phyloP scores from a whole-genome alignment of 1,140 invertebrate species.

The Drosophila asahinai region DNA sequence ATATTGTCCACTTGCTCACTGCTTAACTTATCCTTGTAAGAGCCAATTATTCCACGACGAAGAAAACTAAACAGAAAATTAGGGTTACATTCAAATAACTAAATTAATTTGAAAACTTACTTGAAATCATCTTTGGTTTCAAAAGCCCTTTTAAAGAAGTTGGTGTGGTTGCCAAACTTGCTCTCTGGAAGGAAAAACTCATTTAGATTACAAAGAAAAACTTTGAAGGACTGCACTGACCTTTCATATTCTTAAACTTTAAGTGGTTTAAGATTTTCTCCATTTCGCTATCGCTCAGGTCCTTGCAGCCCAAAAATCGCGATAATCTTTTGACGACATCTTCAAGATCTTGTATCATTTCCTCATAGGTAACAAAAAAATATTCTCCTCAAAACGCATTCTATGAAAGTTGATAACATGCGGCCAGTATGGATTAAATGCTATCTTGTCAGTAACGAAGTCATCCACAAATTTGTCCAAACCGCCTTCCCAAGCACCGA shows the following conservation, averaged over 20 bases:
- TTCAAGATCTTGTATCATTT: constrained; percentile 30
- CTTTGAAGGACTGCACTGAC: not conserved
- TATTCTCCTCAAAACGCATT: constrained; percentile 27
- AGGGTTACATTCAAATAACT: not conserved
- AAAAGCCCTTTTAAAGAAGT: not conserved
- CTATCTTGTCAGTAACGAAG: constrained; percentile 5
- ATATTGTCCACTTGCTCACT: constrained; percentile 9
- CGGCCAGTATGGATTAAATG: constrained; percentile 22
- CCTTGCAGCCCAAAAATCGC: constrained; percentile 11
- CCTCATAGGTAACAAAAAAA: constrained; percentile 47
- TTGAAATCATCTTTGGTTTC: constrained; percentile 8
- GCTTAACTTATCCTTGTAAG: constrained; percentile 37
- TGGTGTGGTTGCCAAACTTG: constrained; percentile 16
- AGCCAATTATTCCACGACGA: constrained; percentile 35
- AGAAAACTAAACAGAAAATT: constrained; percentile 25
- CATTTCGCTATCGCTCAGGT: constrained; percentile 16
- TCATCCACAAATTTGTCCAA: constrained; percentile 17
- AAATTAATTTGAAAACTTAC: constrained; percentile 3
- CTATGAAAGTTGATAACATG: constrained; percentile 41
- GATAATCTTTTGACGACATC: constrained; percentile 11
- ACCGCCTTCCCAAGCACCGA: not conserved
- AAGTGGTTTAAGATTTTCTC: constrained; percentile 20
- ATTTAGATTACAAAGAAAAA: too few species aligned
- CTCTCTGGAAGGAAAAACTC: not conserved
- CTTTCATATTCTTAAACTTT: constrained; percentile 43